Evolutionary conservation across 2,888 invertebrate genomes (phyloP).

Genomic region (Drosophila yooni): DNA sequence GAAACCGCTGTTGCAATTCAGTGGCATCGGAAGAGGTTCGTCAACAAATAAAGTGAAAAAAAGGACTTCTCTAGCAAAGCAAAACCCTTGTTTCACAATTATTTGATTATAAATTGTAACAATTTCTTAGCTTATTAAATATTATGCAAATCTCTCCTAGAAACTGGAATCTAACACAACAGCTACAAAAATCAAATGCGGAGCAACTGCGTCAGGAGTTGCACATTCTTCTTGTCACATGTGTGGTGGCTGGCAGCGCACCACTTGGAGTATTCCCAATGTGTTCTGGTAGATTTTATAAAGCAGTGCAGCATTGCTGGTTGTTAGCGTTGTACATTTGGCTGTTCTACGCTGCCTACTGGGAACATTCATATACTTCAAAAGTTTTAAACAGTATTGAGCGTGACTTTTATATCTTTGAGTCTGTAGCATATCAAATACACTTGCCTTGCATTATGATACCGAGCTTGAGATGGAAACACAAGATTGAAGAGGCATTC

Average conservation of each 20-base stretch:
- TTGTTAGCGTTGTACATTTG: slow-evolving; percentile 35
- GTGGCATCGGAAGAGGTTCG: slow-evolving; percentile 14
- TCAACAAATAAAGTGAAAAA: not conserved
- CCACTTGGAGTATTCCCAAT: slow-evolving; percentile 47
- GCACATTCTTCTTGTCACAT: slow-evolving; percentile 38
- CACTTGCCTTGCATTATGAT: slow-evolving; percentile 50
- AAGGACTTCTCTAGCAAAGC: not conserved
- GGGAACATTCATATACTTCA: slow-evolving; percentile 27
- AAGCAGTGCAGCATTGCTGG: slow-evolving; percentile 52
- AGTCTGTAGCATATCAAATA: slow-evolving; percentile 49
- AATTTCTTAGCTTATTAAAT: not conserved
- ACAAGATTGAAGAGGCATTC: slow-evolving; percentile 24
- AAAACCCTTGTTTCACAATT: not conserved
- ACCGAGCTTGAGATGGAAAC: slow-evolving; percentile 38
- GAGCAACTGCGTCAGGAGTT: slow-evolving; percentile 35
- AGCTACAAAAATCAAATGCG: slow-evolving; percentile 23
- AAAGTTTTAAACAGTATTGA: slow-evolving; percentile 32
- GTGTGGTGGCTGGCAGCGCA: slow-evolving; percentile 47
- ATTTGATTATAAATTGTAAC: not conserved
- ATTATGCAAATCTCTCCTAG: slow-evolving; percentile 2
- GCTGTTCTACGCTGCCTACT: slow-evolving; percentile 37
- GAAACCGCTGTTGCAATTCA: not conserved
- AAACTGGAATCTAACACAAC: slow-evolving; percentile 40
- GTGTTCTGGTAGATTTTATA: slow-evolving; percentile 1
- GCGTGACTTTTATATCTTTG: slow-evolving; percentile 49